These are phyloP conservation scores for Aeoliscus strigatus DNA, from an alignment of 2,797 vertebrate species.

Conservation along the genomic window DNA sequence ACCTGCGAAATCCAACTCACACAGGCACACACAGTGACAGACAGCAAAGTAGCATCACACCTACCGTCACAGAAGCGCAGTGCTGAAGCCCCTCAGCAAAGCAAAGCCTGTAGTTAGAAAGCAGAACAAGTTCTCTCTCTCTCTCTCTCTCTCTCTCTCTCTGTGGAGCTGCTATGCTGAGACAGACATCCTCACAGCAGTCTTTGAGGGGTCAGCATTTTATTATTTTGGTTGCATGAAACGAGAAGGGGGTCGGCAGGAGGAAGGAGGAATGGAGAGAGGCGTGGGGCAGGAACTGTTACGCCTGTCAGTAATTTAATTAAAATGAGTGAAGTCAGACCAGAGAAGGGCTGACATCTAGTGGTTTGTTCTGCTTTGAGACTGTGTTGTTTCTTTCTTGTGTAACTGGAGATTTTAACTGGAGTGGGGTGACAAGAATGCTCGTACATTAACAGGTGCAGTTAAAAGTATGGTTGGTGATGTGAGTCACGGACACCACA, in stretches of 20 bases:
- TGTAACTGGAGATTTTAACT: no score
- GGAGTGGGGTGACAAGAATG: no score
- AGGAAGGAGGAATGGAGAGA: slow-evolving; percentile 2
- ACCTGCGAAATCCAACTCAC: background rate
- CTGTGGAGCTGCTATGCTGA: slow-evolving; percentile 52
- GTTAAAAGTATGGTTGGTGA: no score
- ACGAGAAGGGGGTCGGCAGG: background rate
- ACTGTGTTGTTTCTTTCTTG: no score
- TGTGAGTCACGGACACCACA: no score
- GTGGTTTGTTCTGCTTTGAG: slow-evolving; percentile 19
- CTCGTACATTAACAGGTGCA: no score
- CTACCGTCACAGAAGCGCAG: slow-evolving; percentile 72
- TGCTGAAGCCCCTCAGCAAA: slow-evolving; percentile 61
- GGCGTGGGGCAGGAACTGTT: slow-evolving; percentile 20
- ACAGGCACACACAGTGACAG: slow-evolving; percentile 7
- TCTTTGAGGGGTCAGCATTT: slow-evolving; percentile 70
- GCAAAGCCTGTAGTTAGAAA: no score
- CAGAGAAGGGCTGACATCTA: slow-evolving; percentile 36
- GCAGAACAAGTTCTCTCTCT: slow-evolving; percentile 41
- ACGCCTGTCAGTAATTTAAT: slow-evolving; percentile 26
- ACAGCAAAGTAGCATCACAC: slow-evolving; percentile 51
- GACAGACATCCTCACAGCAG: slow-evolving; percentile 47
- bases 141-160: slow-evolving; percentile 18
- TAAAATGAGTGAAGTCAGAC: background rate
- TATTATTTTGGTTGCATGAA: slow-evolving; percentile 58